Base-by-base conservation (phyloP, 2,797 vertebrate species). In the Bufotes viridis region DNA sequence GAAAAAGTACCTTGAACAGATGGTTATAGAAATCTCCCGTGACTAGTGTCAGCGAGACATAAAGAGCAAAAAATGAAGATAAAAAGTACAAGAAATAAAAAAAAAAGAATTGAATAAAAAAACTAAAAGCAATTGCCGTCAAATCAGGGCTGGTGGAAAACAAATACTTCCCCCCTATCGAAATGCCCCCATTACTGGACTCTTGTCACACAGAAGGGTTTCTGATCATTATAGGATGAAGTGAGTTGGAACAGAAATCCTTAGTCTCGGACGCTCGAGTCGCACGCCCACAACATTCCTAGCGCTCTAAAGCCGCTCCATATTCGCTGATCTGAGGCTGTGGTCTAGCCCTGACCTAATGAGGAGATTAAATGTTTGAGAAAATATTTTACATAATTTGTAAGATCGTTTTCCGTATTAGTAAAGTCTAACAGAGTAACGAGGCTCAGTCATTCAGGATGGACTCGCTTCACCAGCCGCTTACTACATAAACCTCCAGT, bases 11-110 rank as follows among this genome's bases (percentile, higher is more conserved):
- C 9, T 34, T 49, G 42, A 49, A 18, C 34, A 20, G 74, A 85
- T 63, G 9, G 42, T 24, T 24, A 51, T n/a, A 67, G 67, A 85
- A 78, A 78, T 53, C 34, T 67, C 84, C 84, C 34, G 15, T 24
- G 78, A 53, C 65, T 2, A n/a, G 26, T 78, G 22, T 85, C 57
- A 61, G 18, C 14, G 53, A 1, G 17, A 58, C n/a, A 55, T 82
- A 20, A 75, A 22, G 5, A n/a, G 22, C 9, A 65, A 49, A 4
- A 4, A 75, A 57, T 57, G 14, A 57, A 57, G 14, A 57, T 13
- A 12, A 57, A 57, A 57, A 57, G 14, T 57, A 14, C 12, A 57
- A 57, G 55, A 57, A 57, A 57, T 12, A 57, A 12, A 14, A 57
- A 15, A 57, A 57, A 14, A 57, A 15, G 15, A 57, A 75, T 51